Evolutionary conservation across 37 sponge, comb jelly and placozoan genomes (phyloP), one percentile per base, ranked within the genome.

Genomic region (Halisarca cf. caerulea): DNA sequence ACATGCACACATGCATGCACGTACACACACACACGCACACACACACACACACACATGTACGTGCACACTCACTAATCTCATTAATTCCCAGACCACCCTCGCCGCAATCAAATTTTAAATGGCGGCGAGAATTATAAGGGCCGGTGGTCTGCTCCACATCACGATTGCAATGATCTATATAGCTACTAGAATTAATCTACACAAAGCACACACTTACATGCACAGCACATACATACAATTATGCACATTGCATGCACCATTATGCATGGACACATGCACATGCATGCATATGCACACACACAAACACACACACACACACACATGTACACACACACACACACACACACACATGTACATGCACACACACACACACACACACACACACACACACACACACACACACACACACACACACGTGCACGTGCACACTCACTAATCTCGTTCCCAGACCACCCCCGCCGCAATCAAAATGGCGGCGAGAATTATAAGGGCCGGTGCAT

Each of bases 241-340:
- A 47, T 11, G 11, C 6, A 62, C 64, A 30, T 23, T 38, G 28
- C 14, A 64, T 8, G 14, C 33, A 32, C 66, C 28, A 32, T 25
- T 64, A 17, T 25, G 66, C 17, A 64, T 33, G 28, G 66, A n/a
- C n/a, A n/a, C n/a, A n/a, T n/a, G n/a, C n/a, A n/a, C n/a, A n/a
- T n/a, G n/a, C n/a, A n/a, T n/a, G n/a, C n/a, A n/a, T n/a, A n/a
- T n/a, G n/a, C n/a, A n/a, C n/a, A n/a, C n/a, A n/a, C n/a, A 77
- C 78, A 77, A 41, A 77, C 78, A n/a, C 78, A 77, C 45, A 6
- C 47, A 77, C 51, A 77, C 78, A 77, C 78, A 77, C 51, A n/a
- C 78, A 42, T 27, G 15, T 27, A 23, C 64, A 23, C 15, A 28
- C 64, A 23, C 23, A 23, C 64, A 23, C 64, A 9, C n/a, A 9